phyloP scores from a whole-genome alignment of 2,888 invertebrate species.

The Linyphia triangularis region DNA sequence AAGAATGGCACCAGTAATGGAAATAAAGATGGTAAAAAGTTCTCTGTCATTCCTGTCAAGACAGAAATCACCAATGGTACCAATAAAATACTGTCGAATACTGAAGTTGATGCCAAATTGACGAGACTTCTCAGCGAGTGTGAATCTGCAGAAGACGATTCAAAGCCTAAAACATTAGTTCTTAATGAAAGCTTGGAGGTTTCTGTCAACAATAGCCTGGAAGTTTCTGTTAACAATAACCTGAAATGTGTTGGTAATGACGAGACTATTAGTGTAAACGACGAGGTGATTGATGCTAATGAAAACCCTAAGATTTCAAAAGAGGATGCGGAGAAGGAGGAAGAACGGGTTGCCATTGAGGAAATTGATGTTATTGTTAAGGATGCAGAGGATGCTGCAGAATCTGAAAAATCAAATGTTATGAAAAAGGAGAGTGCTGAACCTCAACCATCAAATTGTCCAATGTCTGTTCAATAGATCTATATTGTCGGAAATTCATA shows the following conservation, averaged over 20 bases:
- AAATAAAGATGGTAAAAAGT: background rate
- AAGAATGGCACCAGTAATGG: background rate
- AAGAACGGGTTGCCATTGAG: slow-evolving; percentile 44
- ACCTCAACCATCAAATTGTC: slow-evolving; percentile 19
- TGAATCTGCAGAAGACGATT: background rate
- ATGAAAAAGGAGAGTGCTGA: slow-evolving; percentile 16
- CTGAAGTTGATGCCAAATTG: slow-evolving; percentile 55
- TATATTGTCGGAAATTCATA: too few species aligned
- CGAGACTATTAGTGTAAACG: background rate
- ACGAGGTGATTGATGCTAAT: background rate
- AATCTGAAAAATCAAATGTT: background rate
- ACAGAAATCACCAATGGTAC: slow-evolving; percentile 1
- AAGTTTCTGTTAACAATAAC: background rate
- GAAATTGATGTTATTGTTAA: slow-evolving; percentile 55
- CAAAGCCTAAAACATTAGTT: background rate
- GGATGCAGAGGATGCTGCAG: slow-evolving; percentile 17
- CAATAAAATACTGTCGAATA: background rate
- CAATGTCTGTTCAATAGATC: slow-evolving; percentile 47
- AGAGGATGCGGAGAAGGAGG: slow-evolving; percentile 38
- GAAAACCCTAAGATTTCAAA: background rate
- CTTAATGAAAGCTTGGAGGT: background rate
- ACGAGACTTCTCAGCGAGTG: slow-evolving; percentile 13
- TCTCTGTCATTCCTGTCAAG: background rate
- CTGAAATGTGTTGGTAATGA: too few species aligned
- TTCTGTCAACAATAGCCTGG: background rate